Base-by-base conservation (phyloP, 2,888 invertebrate genomes). In the Erebia palarica region DNA sequence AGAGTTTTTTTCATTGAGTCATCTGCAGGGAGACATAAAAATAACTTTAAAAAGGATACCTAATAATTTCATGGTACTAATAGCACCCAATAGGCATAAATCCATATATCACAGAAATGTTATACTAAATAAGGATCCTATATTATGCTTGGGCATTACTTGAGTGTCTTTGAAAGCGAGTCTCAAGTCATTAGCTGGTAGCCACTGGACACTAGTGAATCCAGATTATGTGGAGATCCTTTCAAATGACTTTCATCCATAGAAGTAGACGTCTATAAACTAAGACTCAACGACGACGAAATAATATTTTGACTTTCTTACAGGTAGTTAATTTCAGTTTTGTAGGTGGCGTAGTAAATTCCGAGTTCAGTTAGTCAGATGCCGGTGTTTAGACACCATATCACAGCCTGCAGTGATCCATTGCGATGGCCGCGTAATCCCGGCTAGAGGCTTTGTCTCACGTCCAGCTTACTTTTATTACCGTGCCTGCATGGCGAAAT, bases 401-500 rank as follows among this genome's bases (percentile, higher is more conserved):
- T 90, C 89, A 87, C 84, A 80, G 83, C 80, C 85, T 86, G 89
- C 90, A 88, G 90, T 89, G 91, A 91, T 91, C 91, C 92, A 89
- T 89, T 86, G 85, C 90, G 84, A 89, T 88, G 90, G 89, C 88
- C 84, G 85, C 81, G 89, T 93, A 92, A 93, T 92, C 93, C 93
- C 84, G 76, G 80, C 89, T 82, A 83, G 87, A 88, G 91, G 92
- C 91, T 89, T 86, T 88, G 91, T 91, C 92, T 90, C 93, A 92
- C 93, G 92, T 92, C 91, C 91, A 90, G 92, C 91, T 93, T 92
- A 93, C 92, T 92, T 93, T 92, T 93, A 93, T 91, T 92, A 92
- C 92, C 88, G 88, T 88, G 90, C 91, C 91, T 91, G 91, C 89
- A 92, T 90, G 83, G 83, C 86, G 89, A 91, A 93, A 92, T 93